Conservation (phyloP, 2,888 invertebrate genomes). For the Actias luna region DNA sequence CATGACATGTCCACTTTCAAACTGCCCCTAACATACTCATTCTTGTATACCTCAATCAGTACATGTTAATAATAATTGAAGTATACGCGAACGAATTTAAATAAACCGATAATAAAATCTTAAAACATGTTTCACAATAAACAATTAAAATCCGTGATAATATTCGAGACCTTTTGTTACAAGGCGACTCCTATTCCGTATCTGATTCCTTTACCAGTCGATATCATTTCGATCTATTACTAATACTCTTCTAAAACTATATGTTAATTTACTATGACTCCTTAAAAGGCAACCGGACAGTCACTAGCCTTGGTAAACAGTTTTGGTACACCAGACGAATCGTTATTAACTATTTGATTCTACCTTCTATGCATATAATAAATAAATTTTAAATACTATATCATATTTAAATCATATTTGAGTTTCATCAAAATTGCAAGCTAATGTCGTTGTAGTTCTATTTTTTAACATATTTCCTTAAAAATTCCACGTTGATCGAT, state of each 20-base stretch:
- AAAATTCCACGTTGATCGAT: no score
- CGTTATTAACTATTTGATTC: not conserved
- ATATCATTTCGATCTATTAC: conserved; percentile 10
- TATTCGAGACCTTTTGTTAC: not conserved
- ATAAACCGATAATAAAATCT: not conserved
- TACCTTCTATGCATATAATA: no score
- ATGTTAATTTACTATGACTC: not conserved
- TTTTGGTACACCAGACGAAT: conserved; percentile 12
- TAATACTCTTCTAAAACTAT: not conserved
- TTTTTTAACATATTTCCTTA: no score
- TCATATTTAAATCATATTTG: no score
- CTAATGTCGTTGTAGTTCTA: no score
- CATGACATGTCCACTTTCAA: no score
- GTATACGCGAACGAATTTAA: no score
- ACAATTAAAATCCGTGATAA: not conserved
- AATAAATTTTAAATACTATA: not conserved
- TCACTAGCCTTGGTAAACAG: conserved; percentile 10
- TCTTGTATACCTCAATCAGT: no score
- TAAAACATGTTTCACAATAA: not conserved
- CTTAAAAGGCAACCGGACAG: conserved; percentile 13
- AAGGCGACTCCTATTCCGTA: not conserved
- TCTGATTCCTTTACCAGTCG: not conserved
- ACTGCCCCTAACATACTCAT: no score
- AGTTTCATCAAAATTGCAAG: no score
- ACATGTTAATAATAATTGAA: no score